phyloP scores from a whole-genome alignment of 2,113 vertebrate species.

The Abramis brama region DNA sequence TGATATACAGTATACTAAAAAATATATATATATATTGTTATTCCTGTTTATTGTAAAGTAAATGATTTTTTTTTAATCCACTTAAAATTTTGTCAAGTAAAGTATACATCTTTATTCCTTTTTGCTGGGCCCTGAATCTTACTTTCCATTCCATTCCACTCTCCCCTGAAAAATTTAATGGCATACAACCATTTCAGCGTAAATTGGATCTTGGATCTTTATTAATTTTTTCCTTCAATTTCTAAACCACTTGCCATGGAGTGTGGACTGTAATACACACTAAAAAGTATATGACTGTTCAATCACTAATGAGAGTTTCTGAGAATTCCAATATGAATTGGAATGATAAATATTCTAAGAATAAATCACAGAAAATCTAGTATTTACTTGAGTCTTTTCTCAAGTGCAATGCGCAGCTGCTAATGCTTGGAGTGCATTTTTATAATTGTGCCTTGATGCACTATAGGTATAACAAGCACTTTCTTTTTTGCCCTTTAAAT shows the following conservation, averaged over 20 bases:
- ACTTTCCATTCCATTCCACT: too few relatives aligned
- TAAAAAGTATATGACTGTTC: neutral
- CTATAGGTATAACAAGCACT: slow-evolving; percentile 4
- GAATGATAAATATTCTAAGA: slow-evolving; percentile 34
- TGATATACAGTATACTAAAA: too few relatives aligned
- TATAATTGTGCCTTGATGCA: slow-evolving; percentile 9
- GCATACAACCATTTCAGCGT: neutral
- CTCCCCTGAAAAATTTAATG: neutral
- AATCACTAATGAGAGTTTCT: slow-evolving; percentile 4
- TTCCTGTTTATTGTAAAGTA: neutral
- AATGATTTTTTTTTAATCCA: neutral
- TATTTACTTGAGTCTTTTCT: slow-evolving; percentile 33
- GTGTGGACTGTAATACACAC: neutral
- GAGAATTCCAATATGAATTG: slow-evolving; percentile 40
- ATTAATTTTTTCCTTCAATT: neutral
- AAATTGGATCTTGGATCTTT: neutral
- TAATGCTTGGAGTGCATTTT: slow-evolving; percentile 26
- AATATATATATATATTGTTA: too few relatives aligned
- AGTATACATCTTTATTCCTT: too few relatives aligned
- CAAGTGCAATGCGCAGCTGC: slow-evolving; percentile 34
- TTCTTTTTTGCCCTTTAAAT: neutral
- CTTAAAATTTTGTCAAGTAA: too few relatives aligned
- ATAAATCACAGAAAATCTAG: slow-evolving; percentile 41
- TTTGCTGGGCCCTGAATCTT: too few relatives aligned
- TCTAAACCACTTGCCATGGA: neutral